A percentile compares a stretch with the other conserved stretches of the same genome.
Conservation (phyloP, 2,888 invertebrate genomes). For the Bugula neritina region DNA sequence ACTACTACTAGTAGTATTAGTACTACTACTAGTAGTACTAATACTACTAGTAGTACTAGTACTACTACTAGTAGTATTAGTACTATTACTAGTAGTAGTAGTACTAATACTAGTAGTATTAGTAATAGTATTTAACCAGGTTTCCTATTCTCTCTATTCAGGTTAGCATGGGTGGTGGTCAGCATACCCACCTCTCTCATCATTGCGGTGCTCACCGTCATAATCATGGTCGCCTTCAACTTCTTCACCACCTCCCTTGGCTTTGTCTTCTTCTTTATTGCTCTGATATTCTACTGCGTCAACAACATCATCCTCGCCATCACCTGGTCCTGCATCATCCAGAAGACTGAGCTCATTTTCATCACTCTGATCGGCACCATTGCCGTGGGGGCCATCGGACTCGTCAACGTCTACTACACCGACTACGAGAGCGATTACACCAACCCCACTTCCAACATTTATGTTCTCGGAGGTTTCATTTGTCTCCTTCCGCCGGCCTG, state of each 20-base stretch:
- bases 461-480: neutral
- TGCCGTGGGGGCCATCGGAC: constrained; percentile 27
- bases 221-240: constrained; percentile 57
- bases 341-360: constrained; percentile 57
- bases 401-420: constrained; percentile 39
- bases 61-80: too few relatives aligned
- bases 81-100: too few relatives aligned
- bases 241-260: constrained; percentile 74
- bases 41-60: too few relatives aligned
- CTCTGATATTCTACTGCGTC: constrained; percentile 68
- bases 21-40: too few relatives aligned
- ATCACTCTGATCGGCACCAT: constrained; percentile 1
- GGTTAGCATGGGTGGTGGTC: constrained; percentile 76
- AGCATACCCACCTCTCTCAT: constrained; percentile 69
- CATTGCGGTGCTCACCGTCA: constrained; percentile 60
- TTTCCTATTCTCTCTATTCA: constrained; percentile 50
- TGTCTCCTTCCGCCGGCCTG: constrained; percentile 16
- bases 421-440: neutral
- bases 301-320: constrained; percentile 76
- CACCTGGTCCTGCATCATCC: constrained; percentile 79
- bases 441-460: neutral
- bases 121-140: too few relatives aligned
- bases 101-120: too few relatives aligned
- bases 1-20: too few relatives aligned
- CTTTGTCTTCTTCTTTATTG: constrained; percentile 69